A percentile compares a stretch with the other conserved stretches of the same genome.
Conservation (phyloP, 2,113 vertebrate species). For the Hiodon alosoides region DNA sequence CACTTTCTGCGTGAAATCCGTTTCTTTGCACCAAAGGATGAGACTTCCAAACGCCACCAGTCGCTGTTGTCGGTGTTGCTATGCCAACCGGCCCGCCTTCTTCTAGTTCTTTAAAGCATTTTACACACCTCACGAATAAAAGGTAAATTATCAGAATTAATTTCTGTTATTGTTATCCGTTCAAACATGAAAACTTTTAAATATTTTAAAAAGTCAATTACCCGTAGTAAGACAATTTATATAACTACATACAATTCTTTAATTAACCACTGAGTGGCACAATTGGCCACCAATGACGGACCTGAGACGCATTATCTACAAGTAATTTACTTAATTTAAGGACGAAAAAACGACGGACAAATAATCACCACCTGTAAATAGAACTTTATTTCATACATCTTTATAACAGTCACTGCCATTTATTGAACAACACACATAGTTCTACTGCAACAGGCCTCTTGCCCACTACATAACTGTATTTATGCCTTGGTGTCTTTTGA, state of each 20-base stretch:
- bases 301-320: neutral
- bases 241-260: no score
- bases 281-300: neutral
- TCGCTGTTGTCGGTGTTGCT: neutral
- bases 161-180: no score
- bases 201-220: no score
- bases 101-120: no score
- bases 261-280: neutral
- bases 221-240: no score
- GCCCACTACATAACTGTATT: neutral
- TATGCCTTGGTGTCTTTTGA: neutral
- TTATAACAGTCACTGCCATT: slow-evolving; percentile 41
- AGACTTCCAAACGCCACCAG: neutral
- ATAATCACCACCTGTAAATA: slow-evolving; percentile 14
- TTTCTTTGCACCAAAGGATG: neutral
- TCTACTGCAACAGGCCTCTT: slow-evolving; percentile 3
- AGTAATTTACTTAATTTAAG: neutral
- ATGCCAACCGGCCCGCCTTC: neutral
- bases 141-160: no score
- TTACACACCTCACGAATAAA: no score
- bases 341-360: slow-evolving; percentile 5
- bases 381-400: slow-evolving; percentile 28
- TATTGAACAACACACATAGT: slow-evolving; percentile 18
- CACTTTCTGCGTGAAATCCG: neutral
- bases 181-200: no score